Base-by-base conservation (phyloP, 2,888 invertebrate genomes). In the Caenorhabditis sp. region DNA sequence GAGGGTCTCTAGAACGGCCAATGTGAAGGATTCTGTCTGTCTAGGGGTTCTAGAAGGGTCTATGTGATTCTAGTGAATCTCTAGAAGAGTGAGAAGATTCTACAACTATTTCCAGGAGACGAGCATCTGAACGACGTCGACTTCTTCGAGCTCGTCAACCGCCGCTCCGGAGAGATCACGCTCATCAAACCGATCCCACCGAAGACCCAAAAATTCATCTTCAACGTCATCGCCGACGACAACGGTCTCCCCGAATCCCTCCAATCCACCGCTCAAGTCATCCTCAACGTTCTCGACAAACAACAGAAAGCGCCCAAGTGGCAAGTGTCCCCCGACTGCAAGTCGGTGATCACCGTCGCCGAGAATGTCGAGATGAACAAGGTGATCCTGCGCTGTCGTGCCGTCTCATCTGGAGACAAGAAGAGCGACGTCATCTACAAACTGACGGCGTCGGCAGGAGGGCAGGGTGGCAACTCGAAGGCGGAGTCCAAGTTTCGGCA, bases 141-240 rank as follows among this genome's bases (percentile, higher is more conserved):
- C 24, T 90, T 82, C 72, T 87, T 87, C 81, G 80, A 86, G 24
- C 49, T 87, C 24, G 79, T 80, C 16, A 86, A 87, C 24, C 41
- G 70, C 16, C 19, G 66, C 51, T 56, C 74, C 10, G 90, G 89
- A 12, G 90, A 90, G 59, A 87, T 90, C 70, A 85, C 87, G 0
- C 74, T 90, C 12, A 59, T 85, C 35, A 82, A 85, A 24, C 59
- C 70, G 19, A 86, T 90, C 26, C 89, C 90, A 3, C 47, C 69
- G 49, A 56, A 87, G 72, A 89, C 89, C 64, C 66, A 70, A 49
- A 77, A 89, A 41, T 93, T 93, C 81, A 77, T 87, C 86, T 94
- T 96, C 92, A 94, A 94, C 87, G 96, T 96, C 12, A 94, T 94
- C 85, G 96, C 96, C n/a, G 94, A 94, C 87, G 96, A 96, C 93